Conservation (phyloP, 2,888 invertebrate species). For the Clunio marinus region DNA sequence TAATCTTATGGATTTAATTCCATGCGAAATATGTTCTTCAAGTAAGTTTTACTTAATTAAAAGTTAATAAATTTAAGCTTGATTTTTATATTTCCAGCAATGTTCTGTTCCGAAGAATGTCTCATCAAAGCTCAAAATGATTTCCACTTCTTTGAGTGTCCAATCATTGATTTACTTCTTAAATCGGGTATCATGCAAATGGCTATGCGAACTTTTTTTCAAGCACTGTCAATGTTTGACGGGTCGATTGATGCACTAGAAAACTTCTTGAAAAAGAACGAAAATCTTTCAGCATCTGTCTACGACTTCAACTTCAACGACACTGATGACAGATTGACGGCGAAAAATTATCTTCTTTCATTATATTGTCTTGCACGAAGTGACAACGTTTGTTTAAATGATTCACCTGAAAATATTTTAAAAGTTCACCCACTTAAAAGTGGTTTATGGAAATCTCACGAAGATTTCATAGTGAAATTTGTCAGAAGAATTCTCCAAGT, state of each 20-base stretch:
- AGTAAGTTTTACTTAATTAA: background rate
- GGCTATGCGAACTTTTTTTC: constrained; percentile 47
- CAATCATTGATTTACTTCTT: constrained; percentile 59
- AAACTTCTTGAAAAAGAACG: background rate
- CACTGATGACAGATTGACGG: background rate
- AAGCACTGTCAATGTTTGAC: constrained; percentile 51
- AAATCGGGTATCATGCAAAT: constrained; percentile 47
- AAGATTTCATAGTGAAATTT: background rate
- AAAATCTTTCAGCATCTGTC: background rate
- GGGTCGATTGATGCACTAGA: constrained; percentile 41
- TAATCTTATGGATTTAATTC: constrained; percentile 46
- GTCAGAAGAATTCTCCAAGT: constrained; percentile 11
- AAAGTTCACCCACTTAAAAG: background rate
- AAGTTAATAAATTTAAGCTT: constrained; percentile 42
- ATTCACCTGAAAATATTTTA: background rate
- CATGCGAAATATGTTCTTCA: constrained; percentile 4
- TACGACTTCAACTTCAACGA: constrained; percentile 6
- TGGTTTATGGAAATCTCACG: background rate
- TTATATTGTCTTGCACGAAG: constrained; percentile 3
- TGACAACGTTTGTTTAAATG: background rate
- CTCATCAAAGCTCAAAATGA: constrained; percentile 57
- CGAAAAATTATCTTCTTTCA: background rate
- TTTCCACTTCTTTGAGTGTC: constrained; percentile 76
- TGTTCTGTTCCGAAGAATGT: constrained; percentile 49
- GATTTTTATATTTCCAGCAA: constrained; percentile 50